Evolutionary conservation across 2,888 invertebrate species (phyloP), one percentile per base, ranked within the genome.

Genomic region (Phragmatobia fuliginosa): DNA sequence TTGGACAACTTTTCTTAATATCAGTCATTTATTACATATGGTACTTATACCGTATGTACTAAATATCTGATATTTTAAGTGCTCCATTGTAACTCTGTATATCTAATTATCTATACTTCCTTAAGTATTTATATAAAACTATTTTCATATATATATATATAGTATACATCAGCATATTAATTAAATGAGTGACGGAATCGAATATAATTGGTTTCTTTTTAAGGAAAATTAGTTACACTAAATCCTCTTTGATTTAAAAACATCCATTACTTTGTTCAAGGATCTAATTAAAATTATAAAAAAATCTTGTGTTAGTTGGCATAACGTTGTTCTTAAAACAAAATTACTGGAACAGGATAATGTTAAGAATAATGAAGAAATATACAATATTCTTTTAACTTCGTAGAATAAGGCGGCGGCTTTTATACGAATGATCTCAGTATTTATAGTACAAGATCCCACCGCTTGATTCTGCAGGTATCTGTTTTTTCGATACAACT

Each of bases 351-450:
- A 21, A 45, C 21, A 21, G 21, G 21, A 45, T 21, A 45, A 21
- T 45, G 21, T 45, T 21, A 21, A 41, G 21, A 41, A 41, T 18
- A 21, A 45, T 45, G 7, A 21, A 45, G 1, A 45, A 45, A 45
- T 45, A 21, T 38, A 38, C 14, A 14, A 38, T 14, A 38, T 8
- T 10, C 21, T 8, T 21, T 45, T 21, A 1, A 2, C 66, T 84
- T 85, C 83, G 66, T 72, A 73, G 84, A 85, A 86, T 82, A 78
- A 72, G 79, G 62, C 77, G 70, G 75, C 63, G 71, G 71, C 74
- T 72, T 80, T 70, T 68, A 62, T 73, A 77, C 64, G 67, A 83
- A 85, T 88, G 88, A 88, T 85, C 83, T 88, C 88, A 88, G 72
- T 73, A 69, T 62, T 74, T n/a, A n/a, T n/a, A n/a, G n/a, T n/a